A percentile compares a stretch with the other conserved stretches of the same genome.
phyloP scores from a whole-genome alignment of 2,888 invertebrate genomes.

The Sicus ferrugineus region DNA sequence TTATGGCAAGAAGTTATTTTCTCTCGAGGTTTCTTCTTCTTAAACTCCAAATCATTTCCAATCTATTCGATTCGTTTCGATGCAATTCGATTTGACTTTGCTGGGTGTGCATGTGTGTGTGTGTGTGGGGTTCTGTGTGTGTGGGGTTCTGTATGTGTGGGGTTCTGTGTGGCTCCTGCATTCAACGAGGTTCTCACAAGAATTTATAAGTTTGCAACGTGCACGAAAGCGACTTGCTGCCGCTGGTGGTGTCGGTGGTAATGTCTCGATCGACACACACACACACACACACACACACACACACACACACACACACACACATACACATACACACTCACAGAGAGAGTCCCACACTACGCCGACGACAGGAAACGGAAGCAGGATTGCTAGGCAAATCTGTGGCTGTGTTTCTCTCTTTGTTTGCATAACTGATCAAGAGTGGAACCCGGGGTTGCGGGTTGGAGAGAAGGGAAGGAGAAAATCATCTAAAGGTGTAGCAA shows the following conservation, averaged over 20 bases:
- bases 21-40: too few relatives aligned
- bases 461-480: too few relatives aligned
- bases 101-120: not conserved
- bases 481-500: too few relatives aligned
- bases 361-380: conserved; percentile 20
- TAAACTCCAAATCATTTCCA: conserved; percentile 27
- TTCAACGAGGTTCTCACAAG: conserved; percentile 27
- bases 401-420: not conserved
- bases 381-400: conserved; percentile 22
- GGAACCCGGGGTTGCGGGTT: too few relatives aligned
- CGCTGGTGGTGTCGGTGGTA: not conserved
- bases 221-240: conserved; percentile 11
- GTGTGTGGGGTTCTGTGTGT: too few relatives aligned
- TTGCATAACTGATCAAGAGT: too few relatives aligned
- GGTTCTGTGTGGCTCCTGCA: not conserved
- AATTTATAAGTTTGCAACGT: conserved; percentile 31
- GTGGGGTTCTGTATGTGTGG: not conserved
- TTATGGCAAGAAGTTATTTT: not conserved
- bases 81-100: not conserved
- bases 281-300: too few relatives aligned
- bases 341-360: too few relatives aligned
- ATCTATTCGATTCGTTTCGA: conserved; percentile 24
- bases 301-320: too few relatives aligned
- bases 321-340: too few relatives aligned
- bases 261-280: too few relatives aligned